A percentile compares a stretch with the other conserved stretches of the same genome.
Evolutionary conservation across 2,797 vertebrate genomes (phyloP).

Genomic region (Fistularia commersonii): DNA sequence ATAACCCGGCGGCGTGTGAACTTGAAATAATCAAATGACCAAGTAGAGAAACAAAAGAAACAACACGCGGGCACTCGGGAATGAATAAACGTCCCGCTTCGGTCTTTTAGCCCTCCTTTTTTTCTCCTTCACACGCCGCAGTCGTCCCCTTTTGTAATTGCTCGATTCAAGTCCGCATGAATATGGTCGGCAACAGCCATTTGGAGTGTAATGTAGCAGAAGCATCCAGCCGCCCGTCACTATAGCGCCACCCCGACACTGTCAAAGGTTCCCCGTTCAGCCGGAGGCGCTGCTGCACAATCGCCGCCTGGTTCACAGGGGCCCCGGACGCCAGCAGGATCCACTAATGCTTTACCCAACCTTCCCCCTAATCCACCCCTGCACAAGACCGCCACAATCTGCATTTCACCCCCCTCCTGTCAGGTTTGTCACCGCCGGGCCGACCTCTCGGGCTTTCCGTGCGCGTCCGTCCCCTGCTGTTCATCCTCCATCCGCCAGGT

Average conservation of each 20-base stretch:
- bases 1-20: no score
- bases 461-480: slow-evolving; percentile 1
- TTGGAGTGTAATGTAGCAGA: slow-evolving; percentile 68
- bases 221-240: slow-evolving; percentile 45
- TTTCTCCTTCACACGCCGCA: slow-evolving; percentile 29
- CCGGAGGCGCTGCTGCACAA: slow-evolving; percentile 58
- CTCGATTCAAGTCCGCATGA: slow-evolving; percentile 43
- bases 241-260: slow-evolving; percentile 58
- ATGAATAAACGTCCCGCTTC: not conserved
- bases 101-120: slow-evolving; percentile 3
- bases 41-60: no score
- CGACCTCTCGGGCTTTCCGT: not conserved
- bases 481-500: slow-evolving; percentile 5
- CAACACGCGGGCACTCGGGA: not conserved
- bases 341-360: slow-evolving; percentile 45
- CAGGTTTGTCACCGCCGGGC: slow-evolving; percentile 15
- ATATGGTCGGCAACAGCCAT: slow-evolving; percentile 44
- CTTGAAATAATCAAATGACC: no score
- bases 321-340: slow-evolving; percentile 56
- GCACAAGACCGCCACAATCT: slow-evolving; percentile 21
- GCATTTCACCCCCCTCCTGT: slow-evolving; percentile 10
- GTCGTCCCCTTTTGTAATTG: slow-evolving; percentile 32
- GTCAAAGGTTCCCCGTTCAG: slow-evolving; percentile 67
- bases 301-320: slow-evolving; percentile 50
- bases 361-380: slow-evolving; percentile 12